Percentiles rank a stretch among this genome's conserved stretches.
phyloP scores from a whole-genome alignment of 2,797 vertebrate species.

The Cirrhinus molitorella region DNA sequence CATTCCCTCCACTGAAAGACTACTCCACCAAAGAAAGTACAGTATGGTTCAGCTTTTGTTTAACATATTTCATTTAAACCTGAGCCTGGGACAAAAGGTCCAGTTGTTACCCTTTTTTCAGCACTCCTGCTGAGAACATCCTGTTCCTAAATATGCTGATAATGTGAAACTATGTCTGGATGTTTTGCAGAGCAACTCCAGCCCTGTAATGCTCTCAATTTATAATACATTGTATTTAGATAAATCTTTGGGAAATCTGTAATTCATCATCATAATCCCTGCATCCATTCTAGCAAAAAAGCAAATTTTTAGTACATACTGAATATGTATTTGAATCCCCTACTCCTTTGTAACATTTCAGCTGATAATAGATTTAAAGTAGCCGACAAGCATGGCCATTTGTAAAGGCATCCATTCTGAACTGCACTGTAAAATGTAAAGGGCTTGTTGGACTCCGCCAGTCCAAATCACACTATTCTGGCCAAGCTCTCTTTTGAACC shows the following conservation, averaged over 20 bases:
- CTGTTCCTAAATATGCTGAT: conserved; percentile 10
- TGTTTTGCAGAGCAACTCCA: not conserved
- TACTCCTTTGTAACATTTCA: not conserved
- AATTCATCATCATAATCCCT: conserved; percentile 14
- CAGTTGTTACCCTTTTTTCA: not conserved
- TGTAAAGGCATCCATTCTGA: conserved; percentile 8
- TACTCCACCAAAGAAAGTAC: not conserved
- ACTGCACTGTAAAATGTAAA: conserved; percentile 45
- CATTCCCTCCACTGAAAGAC: not conserved
- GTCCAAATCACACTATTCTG: conserved; percentile 52
- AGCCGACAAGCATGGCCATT: not conserved
- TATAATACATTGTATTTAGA: conserved; percentile 14
- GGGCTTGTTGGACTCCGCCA: conserved; percentile 28
- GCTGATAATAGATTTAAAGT: conserved; percentile 16
- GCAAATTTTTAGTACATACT: not conserved
- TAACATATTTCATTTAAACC: not conserved
- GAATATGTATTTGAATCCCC: not conserved
- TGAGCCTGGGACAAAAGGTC: not conserved
- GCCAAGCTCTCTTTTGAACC: conserved; percentile 50
- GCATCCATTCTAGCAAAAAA: not conserved
- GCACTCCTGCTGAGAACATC: not conserved
- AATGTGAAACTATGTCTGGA: not conserved
- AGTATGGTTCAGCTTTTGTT: not conserved
- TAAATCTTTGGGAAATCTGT: not conserved
- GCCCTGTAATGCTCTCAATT: not conserved